Evolutionary conservation across 2,888 invertebrate species (phyloP), one percentile per base, ranked within the genome.

Genomic region (Stomorhina lunata): DNA sequence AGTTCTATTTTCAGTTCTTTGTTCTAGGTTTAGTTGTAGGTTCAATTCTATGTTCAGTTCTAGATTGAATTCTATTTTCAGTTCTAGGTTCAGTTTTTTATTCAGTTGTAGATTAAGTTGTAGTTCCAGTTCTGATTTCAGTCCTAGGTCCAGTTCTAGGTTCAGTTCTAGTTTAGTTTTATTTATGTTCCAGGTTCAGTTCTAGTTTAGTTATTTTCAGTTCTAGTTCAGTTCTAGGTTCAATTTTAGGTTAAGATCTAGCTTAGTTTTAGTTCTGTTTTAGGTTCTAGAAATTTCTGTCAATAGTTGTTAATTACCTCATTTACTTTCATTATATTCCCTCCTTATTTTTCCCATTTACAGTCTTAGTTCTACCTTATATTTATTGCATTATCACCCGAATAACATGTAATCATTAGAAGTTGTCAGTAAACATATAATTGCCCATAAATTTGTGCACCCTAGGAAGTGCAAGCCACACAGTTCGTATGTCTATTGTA

Each of bases 391-490:
- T 25, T 55, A 32, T 22, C 65, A 15, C 0, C 34, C 34, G 22
- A 29, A 10, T 57, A 29, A 40, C 48, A 48, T 63, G 37, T 57
- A 48, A 37, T 76, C 66, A 59, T 57, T 66, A 43, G 7, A 63
- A 20, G 43, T 57, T 59, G 66, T 66, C 45, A 76, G 10, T 68
- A 29, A 22, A 61, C 59, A 68, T 29, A 68, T 17, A 68, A 66
- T 50, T 61, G 3, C 10, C 32, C 34, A 65, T 65, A 68, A 59
- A 59, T 77, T 48, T 50, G 1, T 22, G 22, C 66, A 32, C 45
- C 40, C 40, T 22, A 61, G 40, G 59, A 59, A 57, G 40, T 53
- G 12, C 40, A 7, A 48, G 15, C 37, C 25, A 7, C 34, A 17
- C 37, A 69, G 55, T n/a, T n/a, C 5, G 20, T 29, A 20, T 57